A percentile compares a stretch with the other conserved stretches of the same genome.
These are phyloP conservation scores for Volucella inflata DNA, from an alignment of 2,888 invertebrate species.

Conservation along the genomic window DNA sequence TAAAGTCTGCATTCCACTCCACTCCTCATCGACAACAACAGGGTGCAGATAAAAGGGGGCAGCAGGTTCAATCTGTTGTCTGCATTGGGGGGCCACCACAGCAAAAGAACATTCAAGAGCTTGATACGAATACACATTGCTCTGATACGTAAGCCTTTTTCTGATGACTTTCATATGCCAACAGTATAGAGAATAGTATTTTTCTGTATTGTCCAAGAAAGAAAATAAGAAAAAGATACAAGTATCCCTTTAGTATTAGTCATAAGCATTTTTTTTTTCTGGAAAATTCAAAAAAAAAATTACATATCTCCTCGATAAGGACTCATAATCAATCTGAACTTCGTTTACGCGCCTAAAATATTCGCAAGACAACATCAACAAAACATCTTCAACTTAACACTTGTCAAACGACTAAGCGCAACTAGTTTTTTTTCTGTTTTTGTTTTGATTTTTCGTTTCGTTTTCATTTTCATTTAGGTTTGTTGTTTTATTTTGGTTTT, in stretches of 20 bases:
- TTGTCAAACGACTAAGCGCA: conserved; percentile 69
- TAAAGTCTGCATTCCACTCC: conserved; percentile 68
- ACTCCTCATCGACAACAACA: conserved; percentile 37
- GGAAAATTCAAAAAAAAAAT: background rate
- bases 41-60: conserved; percentile 41
- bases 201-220: conserved; percentile 24
- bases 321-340: background rate
- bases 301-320: conserved; percentile 33
- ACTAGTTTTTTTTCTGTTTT: conserved; percentile 60
- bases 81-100: conserved; percentile 1
- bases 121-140: conserved; percentile 46
- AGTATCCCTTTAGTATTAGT: background rate
- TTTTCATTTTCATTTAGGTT: conserved; percentile 69
- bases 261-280: too few relatives aligned
- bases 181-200: conserved; percentile 23
- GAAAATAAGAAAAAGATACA: conserved; percentile 13
- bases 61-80: conserved; percentile 8
- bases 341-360: conserved; percentile 69
- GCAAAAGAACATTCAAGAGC: conserved; percentile 73
- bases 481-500: conserved; percentile 54
- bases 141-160: conserved; percentile 71
- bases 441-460: conserved; percentile 3
- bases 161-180: background rate
- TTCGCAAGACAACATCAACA: conserved; percentile 57
- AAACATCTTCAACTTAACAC: conserved; percentile 62